Evolutionary conservation across 2,888 invertebrate genomes (phyloP).

Genomic region (Drosophila ezoana): DNA sequence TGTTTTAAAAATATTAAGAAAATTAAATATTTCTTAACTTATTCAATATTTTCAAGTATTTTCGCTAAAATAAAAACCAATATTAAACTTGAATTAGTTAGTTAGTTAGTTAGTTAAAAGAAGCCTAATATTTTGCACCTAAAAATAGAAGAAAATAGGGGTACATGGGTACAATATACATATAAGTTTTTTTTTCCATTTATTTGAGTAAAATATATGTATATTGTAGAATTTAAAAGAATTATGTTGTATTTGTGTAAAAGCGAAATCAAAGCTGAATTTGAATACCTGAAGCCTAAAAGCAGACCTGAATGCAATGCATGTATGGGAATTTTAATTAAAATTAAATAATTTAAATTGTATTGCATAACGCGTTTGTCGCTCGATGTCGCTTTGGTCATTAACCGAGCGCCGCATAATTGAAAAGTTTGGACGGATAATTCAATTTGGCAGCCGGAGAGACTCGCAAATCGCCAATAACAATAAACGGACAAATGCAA

Average conservation of each 20-base stretch:
- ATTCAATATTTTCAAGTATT: no score
- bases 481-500: conserved; percentile 47
- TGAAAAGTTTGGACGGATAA: conserved; percentile 61
- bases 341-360: conserved; percentile 71
- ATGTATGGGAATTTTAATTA: conserved; percentile 63
- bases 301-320: conserved; percentile 15
- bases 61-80: no score
- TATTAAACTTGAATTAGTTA: no score
- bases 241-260: neutral
- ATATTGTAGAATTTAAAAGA: no score
- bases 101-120: no score
- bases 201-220: no score
- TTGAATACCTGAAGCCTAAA: conserved; percentile 21
- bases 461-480: conserved; percentile 54
- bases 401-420: conserved; percentile 58
- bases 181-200: no score
- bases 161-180: no score
- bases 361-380: conserved; percentile 37
- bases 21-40: no score
- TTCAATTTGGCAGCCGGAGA: conserved; percentile 55
- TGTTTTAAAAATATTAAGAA: no score
- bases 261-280: neutral
- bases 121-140: no score
- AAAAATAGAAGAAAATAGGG: no score
- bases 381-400: conserved; percentile 52